These are phyloP conservation scores for Acronicta psi DNA, from an alignment of 2,888 invertebrate genomes.

Conservation along the genomic window DNA sequence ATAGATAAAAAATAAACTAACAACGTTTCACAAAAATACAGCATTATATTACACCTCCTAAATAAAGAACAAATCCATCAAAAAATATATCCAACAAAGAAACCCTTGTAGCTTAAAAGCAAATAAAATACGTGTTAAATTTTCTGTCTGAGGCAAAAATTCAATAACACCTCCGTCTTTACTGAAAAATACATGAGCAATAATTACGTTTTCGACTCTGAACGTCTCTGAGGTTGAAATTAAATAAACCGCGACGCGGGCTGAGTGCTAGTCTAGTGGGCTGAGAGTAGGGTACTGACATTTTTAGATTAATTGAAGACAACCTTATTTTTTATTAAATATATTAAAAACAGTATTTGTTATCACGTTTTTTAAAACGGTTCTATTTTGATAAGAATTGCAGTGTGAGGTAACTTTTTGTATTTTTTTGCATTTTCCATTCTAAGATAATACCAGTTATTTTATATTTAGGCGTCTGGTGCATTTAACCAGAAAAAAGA, in stretches of 20 bases:
- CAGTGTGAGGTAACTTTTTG: too few relatives aligned
- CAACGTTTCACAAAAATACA: neutral
- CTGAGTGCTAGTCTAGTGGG: slow-evolving; percentile 23
- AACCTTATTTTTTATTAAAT: too few relatives aligned
- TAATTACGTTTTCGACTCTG: slow-evolving; percentile 54
- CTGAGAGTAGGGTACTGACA: slow-evolving; percentile 8
- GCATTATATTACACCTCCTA: too few relatives aligned
- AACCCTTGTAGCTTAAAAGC: slow-evolving; percentile 28
- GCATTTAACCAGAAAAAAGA: too few relatives aligned
- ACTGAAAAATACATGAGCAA: slow-evolving; percentile 58
- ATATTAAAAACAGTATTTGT: too few relatives aligned
- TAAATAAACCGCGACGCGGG: slow-evolving; percentile 39
- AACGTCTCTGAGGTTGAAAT: slow-evolving; percentile 43
- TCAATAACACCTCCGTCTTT: slow-evolving; percentile 50
- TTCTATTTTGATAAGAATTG: too few relatives aligned
- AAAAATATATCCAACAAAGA: slow-evolving; percentile 23
- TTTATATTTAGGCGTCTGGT: too few relatives aligned
- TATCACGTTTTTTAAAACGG: too few relatives aligned
- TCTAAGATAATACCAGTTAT: too few relatives aligned
- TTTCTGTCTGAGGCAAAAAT: slow-evolving; percentile 37
- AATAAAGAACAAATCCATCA: slow-evolving; percentile 14
- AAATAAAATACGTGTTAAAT: slow-evolving; percentile 49
- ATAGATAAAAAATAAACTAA: too few relatives aligned
- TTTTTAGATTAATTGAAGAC: slow-evolving; percentile 16
- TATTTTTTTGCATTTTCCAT: too few relatives aligned